Evolutionary conservation across 2,888 invertebrate genomes (phyloP), one percentile per base, ranked within the genome.

Genomic region (Tenthredo notha): DNA sequence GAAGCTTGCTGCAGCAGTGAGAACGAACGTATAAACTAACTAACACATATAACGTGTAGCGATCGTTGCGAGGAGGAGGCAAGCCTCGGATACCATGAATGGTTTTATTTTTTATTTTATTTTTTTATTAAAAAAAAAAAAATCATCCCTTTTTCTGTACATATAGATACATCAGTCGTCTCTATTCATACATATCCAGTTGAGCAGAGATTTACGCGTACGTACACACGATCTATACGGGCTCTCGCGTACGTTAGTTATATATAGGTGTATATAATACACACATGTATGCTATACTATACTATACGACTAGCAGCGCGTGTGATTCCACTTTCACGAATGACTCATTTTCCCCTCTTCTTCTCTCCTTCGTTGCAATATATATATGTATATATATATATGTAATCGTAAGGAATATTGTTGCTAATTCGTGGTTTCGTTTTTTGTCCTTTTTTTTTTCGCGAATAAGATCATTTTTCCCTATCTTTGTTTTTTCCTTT

Each of bases 261-360:
- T 58, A 58, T 58, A 58, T 58, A 58, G 2, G 5, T 58, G 10
- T 58, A 21, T 58, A 33, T 33, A 15, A 15, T 33, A 15, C 33
- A 33, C 15, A 10, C 18, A 33, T 67, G 18, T 67, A 67, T 25
- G 21, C 10, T 29, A 40, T n/a, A 40, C 21, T 29, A 33, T 29
- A 72, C n/a, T 47, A 40, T 43, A 43, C 40, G 40, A 72, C 43
- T 43, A 72, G 21, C 43, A n/a, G 21, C 72, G 72, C 72, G 72
- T 77, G 77, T 77, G 77, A 77, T 77, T 77, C 33, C 77, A 54
- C 77, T 77, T 77, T 77, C 77, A 77, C 77, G 77, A 77, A 54
- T 77, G 77, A 77, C 77, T 77, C 77, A 77, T 77, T 77, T 37
- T 29, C 33, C 50, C 37, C 74, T 43, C 61, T 61, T 61, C 10